Conservation (phyloP, 2,797 vertebrate genomes). For the Harpagifer antarcticus region DNA sequence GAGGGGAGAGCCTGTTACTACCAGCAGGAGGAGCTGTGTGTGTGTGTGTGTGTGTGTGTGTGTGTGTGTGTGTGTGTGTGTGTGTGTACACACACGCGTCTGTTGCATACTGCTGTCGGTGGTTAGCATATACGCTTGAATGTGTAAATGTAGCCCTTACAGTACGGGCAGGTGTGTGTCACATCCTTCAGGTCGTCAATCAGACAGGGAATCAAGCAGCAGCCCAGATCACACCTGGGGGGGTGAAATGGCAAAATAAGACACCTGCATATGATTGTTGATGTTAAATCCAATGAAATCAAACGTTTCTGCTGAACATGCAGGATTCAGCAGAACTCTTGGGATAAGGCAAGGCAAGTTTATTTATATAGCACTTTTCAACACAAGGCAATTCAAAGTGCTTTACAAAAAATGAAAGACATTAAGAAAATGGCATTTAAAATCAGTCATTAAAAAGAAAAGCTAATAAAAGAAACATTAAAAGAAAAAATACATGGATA, state of each 20-base stretch:
- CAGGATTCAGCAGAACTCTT: background rate
- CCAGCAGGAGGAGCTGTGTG: conserved; percentile 61
- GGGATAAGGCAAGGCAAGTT: too few species aligned
- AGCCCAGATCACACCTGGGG: conserved; percentile 95
- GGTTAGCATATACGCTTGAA: conserved; percentile 99
- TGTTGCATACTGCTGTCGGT: conserved; percentile 67
- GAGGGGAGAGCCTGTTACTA: conserved; percentile 56
- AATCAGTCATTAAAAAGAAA: too few species aligned
- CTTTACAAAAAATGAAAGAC: too few species aligned
- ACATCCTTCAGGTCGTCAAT: conserved; percentile 99
- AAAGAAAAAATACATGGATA: too few species aligned
- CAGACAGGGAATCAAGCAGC: conserved; percentile 97
- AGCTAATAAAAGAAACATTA: too few species aligned
- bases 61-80: conserved; percentile 64
- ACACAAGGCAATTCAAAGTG: too few species aligned
- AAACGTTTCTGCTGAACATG: too few species aligned
- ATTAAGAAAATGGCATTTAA: too few species aligned
- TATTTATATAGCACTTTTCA: too few species aligned
- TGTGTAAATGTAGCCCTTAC: conserved; percentile 99
- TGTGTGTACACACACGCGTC: conserved; percentile 67
- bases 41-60: conserved; percentile 64
- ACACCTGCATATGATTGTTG: background rate
- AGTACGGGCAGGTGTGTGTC: conserved; percentile 97
- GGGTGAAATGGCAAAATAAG: background rate
- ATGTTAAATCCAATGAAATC: background rate